Evolutionary conservation across 2,888 invertebrate genomes (phyloP).

Genomic region (Lordiphosa fenestrarum): DNA sequence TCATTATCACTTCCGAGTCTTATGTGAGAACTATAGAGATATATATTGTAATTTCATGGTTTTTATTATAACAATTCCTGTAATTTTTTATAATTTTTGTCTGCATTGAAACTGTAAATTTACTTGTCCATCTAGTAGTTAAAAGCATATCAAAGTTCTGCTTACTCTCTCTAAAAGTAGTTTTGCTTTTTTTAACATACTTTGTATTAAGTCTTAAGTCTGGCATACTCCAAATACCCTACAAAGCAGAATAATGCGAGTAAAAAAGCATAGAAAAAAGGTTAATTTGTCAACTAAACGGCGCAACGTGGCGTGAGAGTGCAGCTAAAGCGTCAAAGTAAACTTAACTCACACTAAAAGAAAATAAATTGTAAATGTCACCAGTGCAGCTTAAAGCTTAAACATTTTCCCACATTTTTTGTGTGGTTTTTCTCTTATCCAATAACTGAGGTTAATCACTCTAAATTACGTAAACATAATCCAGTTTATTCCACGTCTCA

Average conservation of each 20-base stretch:
- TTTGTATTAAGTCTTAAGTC: too few relatives aligned
- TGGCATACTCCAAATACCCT: conserved; percentile 7
- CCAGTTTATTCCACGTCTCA: conserved; percentile 57
- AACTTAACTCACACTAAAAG: conserved; percentile 7
- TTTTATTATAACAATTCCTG: too few relatives aligned
- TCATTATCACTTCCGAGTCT: too few relatives aligned
- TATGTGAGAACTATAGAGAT: too few relatives aligned
- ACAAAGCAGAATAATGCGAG: neutral
- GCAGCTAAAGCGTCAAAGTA: conserved; percentile 51
- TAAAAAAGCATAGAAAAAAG: conserved; percentile 9
- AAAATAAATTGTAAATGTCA: conserved; percentile 4
- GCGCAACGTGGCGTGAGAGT: conserved; percentile 47
- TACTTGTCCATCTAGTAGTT: too few relatives aligned
- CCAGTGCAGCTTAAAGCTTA: conserved; percentile 19
- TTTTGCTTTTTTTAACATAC: too few relatives aligned
- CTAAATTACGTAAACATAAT: conserved; percentile 71
- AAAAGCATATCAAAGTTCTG: too few relatives aligned
- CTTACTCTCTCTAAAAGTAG: too few relatives aligned
- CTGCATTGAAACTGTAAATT: too few relatives aligned
- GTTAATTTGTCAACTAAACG: conserved; percentile 48
- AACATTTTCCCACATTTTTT: conserved; percentile 44
- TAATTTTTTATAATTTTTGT: too few relatives aligned
- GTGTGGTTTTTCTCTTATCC: conserved; percentile 39
- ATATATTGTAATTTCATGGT: too few relatives aligned
- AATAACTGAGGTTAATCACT: conserved; percentile 59